phyloP scores from a whole-genome alignment of 2,888 invertebrate genomes.

The Oscheius onirici region DNA sequence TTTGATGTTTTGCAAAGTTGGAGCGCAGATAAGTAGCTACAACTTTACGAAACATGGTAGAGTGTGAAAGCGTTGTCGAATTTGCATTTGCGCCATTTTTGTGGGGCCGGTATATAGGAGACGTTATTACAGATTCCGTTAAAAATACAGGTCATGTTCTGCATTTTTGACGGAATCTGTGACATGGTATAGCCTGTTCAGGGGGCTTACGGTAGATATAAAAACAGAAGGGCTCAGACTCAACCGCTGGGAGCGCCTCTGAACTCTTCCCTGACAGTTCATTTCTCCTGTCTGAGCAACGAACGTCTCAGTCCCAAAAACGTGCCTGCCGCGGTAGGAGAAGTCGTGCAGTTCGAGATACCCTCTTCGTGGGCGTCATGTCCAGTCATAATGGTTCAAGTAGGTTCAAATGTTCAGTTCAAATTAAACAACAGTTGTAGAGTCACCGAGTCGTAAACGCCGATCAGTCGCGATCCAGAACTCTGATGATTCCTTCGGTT shows the following conservation, averaged over 20 bases:
- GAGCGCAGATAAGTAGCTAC: too few relatives aligned
- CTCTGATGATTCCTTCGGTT: conserved; percentile 25
- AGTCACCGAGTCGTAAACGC: not conserved
- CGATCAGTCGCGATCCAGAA: conserved; percentile 12
- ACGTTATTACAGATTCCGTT: too few relatives aligned
- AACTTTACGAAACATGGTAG: too few relatives aligned
- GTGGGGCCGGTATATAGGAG: too few relatives aligned
- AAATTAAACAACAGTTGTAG: conserved; percentile 9
- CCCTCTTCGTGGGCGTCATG: conserved; percentile 19
- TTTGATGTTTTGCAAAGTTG: too few relatives aligned
- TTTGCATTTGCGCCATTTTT: too few relatives aligned
- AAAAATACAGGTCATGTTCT: too few relatives aligned
- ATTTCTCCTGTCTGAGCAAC: conserved; percentile 22
- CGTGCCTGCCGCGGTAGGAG: not conserved
- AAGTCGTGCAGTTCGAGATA: conserved; percentile 17
- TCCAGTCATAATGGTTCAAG: conserved; percentile 28
- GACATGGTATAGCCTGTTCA: too few relatives aligned
- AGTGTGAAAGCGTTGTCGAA: too few relatives aligned
- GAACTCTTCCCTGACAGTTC: conserved; percentile 13
- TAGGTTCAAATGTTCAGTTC: not conserved
- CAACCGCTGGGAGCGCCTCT: conserved; percentile 1
- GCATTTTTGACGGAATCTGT: too few relatives aligned
- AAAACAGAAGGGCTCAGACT: conserved; percentile 14
- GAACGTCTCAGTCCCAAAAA: not conserved
- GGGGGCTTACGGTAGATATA: too few relatives aligned